These are phyloP conservation scores for Diadromus collaris DNA, from an alignment of 2,888 invertebrate species.

Conservation along the genomic window DNA sequence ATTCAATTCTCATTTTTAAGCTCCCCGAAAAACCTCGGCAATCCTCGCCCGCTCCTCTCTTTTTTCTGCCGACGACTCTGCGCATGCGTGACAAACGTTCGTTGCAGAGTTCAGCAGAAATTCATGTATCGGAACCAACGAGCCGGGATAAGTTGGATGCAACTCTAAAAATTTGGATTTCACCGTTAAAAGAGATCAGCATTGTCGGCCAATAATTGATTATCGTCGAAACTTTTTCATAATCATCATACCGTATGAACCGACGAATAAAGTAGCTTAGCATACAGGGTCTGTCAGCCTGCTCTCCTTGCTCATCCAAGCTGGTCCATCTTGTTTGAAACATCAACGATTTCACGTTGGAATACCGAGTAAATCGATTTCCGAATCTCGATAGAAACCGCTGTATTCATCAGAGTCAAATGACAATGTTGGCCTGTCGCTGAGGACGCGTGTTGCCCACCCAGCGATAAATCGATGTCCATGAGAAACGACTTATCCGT, in stretches of 20 bases:
- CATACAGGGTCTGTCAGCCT: neutral
- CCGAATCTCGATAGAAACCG: neutral
- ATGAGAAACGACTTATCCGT: slow-evolving; percentile 51
- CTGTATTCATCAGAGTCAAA: slow-evolving; percentile 17
- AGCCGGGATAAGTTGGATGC: slow-evolving; percentile 23
- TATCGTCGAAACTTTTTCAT: neutral
- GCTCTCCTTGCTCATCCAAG: neutral
- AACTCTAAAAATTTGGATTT: slow-evolving; percentile 4
- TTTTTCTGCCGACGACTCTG: slow-evolving; percentile 8
- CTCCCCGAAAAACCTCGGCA: slow-evolving; percentile 47
- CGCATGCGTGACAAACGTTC: slow-evolving; percentile 11
- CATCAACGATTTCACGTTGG: neutral
- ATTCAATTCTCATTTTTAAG: slow-evolving; percentile 60
- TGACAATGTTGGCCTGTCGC: slow-evolving; percentile 43
- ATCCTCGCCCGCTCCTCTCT: slow-evolving; percentile 46
- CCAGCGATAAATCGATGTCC: slow-evolving; percentile 56
- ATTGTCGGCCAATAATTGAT: slow-evolving; percentile 16
- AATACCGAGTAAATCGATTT: neutral
- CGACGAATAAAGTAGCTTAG: neutral
- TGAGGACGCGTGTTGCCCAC: slow-evolving; percentile 36
- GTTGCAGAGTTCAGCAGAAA: slow-evolving; percentile 13
- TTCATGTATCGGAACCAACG: slow-evolving; percentile 25
- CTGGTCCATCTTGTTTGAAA: neutral
- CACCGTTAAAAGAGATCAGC: slow-evolving; percentile 17
- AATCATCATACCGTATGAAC: neutral